Evolutionary conservation across 2,888 invertebrate genomes (phyloP).

Genomic region (Chrysina gloriosa): DNA sequence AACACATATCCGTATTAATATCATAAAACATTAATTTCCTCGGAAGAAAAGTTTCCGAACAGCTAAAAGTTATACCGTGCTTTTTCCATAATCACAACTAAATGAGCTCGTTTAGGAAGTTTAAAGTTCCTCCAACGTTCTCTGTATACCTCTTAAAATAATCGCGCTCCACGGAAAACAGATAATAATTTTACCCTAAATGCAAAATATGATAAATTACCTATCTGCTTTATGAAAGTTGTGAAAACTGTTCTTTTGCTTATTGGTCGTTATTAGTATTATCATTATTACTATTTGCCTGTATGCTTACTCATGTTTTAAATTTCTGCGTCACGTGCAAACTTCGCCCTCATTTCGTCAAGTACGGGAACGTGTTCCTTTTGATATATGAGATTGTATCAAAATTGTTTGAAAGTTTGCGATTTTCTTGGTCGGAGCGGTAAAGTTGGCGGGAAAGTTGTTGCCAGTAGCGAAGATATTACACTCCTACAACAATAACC

Average conservation of each 20-base stretch:
- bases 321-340: slow-evolving; percentile 20
- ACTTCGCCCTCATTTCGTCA: not conserved
- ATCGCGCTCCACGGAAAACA: not conserved
- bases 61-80: slow-evolving; percentile 18
- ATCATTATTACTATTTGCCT: slow-evolving; percentile 16
- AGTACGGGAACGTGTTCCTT: not conserved
- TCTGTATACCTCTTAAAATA: not conserved
- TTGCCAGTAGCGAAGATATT: slow-evolving; percentile 8
- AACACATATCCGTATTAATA: slow-evolving; percentile 10
- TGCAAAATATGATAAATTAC: slow-evolving; percentile 21
- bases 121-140: slow-evolving; percentile 7
- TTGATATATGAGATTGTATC: slow-evolving; percentile 38
- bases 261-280: slow-evolving; percentile 27
- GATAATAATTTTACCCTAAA: slow-evolving; percentile 23
- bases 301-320: slow-evolving; percentile 20
- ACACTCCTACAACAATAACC: slow-evolving; percentile 4
- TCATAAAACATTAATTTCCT: slow-evolving; percentile 23
- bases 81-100: slow-evolving; percentile 28
- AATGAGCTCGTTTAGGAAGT: slow-evolving; percentile 33
- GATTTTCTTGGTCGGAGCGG: slow-evolving; percentile 12
- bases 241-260: not conserved
- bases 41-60: slow-evolving; percentile 27
- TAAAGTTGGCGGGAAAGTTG: slow-evolving; percentile 13
- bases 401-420: slow-evolving; percentile 39
- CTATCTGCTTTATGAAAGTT: slow-evolving; percentile 30